Percentiles rank a stretch among this genome's conserved stretches.
Conservation (phyloP, 92 coral and sea anemone species). For the Siderastrea siderea region DNA sequence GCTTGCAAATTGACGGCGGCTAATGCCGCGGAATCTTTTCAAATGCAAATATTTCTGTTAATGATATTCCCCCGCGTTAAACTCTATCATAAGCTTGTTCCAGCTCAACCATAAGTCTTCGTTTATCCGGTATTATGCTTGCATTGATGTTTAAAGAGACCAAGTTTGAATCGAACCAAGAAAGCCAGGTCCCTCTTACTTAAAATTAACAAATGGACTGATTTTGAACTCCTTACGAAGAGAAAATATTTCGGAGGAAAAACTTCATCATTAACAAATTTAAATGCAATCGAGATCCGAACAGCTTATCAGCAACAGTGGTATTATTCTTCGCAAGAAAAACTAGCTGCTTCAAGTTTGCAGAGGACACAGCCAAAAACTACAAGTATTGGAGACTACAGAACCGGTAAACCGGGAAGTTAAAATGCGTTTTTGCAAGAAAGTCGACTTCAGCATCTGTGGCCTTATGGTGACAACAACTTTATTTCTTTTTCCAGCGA, state of each 20-base stretch:
- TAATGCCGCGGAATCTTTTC: not conserved
- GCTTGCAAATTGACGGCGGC: not conserved
- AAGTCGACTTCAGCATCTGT: constrained; percentile 26
- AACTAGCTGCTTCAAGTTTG: not conserved
- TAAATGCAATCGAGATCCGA: not conserved
- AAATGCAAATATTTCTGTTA: not conserved
- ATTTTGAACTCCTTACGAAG: not conserved
- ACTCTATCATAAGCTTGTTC: not conserved
- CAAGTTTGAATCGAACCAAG: too few species aligned
- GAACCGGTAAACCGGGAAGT: too few species aligned
- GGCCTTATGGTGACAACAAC: constrained; percentile 22
- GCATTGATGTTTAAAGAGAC: too few species aligned
- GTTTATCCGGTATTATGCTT: too few species aligned
- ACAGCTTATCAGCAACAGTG: not conserved
- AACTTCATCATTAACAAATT: not conserved
- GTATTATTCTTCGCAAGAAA: not conserved
- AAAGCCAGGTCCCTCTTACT: too few species aligned
- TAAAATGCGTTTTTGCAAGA: constrained; percentile 28
- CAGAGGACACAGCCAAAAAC: not conserved
- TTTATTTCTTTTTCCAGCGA: constrained; percentile 7
- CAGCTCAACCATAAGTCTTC: not conserved
- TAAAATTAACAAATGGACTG: not conserved
- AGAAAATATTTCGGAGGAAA: not conserved
- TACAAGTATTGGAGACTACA: not conserved
- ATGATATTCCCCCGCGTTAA: too few species aligned